Evolutionary conservation across 2,888 invertebrate species (phyloP).

Genomic region (Tupiocoris notatus): DNA sequence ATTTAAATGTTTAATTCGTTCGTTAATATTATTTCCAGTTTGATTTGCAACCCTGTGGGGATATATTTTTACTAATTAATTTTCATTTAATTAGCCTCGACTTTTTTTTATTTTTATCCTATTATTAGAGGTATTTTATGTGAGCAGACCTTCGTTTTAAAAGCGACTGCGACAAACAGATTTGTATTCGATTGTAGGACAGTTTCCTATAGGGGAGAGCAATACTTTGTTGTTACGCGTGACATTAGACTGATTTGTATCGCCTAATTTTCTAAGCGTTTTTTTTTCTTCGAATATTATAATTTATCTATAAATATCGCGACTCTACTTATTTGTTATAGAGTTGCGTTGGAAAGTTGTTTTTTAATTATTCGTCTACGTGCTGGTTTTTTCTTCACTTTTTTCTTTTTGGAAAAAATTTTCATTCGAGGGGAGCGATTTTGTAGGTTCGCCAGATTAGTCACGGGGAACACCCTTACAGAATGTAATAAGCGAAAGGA

Average conservation of each 20-base stretch:
- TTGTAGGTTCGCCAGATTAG: conserved; percentile 18
- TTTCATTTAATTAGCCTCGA: not conserved
- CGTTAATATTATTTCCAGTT: not conserved
- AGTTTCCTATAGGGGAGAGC: not conserved
- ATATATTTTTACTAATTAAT: not conserved
- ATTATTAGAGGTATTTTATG: not conserved
- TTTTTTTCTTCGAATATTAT: not conserved
- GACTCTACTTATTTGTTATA: not conserved
- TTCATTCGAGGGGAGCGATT: not conserved
- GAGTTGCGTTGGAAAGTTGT: conserved; percentile 21
- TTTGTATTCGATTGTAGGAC: not conserved
- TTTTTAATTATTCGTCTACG: not conserved
- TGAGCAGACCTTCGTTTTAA: too few species aligned
- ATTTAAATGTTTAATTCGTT: not conserved
- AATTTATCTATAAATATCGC: not conserved
- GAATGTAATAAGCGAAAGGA: not conserved
- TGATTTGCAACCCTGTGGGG: not conserved
- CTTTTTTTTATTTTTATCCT: not conserved
- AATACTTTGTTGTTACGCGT: conserved; percentile 25
- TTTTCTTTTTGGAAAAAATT: not conserved
- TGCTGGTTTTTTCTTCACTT: not conserved
- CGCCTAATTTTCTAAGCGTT: conserved; percentile 6
- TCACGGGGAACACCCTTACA: conserved; percentile 16
- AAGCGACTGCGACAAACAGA: too few species aligned
- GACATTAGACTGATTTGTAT: conserved; percentile 32